Conservation (phyloP, 2,888 invertebrate genomes). For the Microctonus aethiopoides region DNA sequence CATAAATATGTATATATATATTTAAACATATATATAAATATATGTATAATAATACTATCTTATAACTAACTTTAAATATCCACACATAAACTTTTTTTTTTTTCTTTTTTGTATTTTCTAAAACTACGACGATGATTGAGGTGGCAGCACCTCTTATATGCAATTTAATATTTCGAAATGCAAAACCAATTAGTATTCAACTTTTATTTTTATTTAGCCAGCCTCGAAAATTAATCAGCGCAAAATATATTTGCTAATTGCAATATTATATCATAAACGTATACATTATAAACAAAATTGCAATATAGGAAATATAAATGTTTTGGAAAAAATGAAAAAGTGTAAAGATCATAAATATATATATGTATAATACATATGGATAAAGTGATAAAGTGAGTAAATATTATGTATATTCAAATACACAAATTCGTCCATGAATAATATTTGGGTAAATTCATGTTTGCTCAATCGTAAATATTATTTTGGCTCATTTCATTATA, state of each 20-base stretch:
- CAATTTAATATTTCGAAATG: neutral
- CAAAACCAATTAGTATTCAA: neutral
- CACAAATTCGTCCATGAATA: neutral
- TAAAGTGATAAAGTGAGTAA: neutral
- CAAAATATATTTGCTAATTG: neutral
- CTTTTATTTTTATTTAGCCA: neutral
- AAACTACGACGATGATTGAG: conserved; percentile 10
- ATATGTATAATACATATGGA: neutral
- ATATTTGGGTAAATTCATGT: neutral
- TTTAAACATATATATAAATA: no score
- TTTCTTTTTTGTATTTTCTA: no score
- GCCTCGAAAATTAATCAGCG: neutral
- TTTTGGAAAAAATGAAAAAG: neutral
- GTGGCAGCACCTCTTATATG: neutral
- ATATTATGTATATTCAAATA: neutral
- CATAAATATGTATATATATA: no score
- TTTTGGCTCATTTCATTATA: neutral
- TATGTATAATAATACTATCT: neutral
- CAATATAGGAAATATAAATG: no score
- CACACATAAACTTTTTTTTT: conserved; percentile 10
- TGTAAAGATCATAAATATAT: neutral
- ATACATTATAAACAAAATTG: neutral
- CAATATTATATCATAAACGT: neutral
- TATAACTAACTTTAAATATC: conserved; percentile 14
- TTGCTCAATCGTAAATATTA: neutral